Percentiles rank a stretch among this genome's conserved stretches.
phyloP scores from a whole-genome alignment of 2,888 invertebrate species.

The Noctuana brunneofusca region DNA sequence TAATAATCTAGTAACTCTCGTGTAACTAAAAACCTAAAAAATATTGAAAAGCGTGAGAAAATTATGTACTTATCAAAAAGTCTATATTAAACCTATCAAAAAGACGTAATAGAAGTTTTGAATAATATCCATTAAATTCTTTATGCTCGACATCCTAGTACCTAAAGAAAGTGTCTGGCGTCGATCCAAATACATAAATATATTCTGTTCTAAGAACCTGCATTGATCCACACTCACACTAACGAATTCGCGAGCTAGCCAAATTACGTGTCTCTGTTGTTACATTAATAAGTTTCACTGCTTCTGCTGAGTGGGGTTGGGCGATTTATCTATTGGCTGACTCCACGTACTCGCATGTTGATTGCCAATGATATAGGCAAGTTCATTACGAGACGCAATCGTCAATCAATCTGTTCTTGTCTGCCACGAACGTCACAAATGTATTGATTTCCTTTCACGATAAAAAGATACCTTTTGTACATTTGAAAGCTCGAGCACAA shows the following conservation, averaged over 20 bases:
- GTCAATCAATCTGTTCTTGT: constrained; percentile 42
- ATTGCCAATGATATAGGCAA: constrained; percentile 33
- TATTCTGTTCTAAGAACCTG: constrained; percentile 67
- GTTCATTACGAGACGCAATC: constrained; percentile 40
- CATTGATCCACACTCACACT: constrained; percentile 56
- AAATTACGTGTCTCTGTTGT: constrained; percentile 51
- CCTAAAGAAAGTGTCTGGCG: constrained; percentile 67
- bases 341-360: constrained; percentile 35
- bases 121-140: constrained; percentile 2
- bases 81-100: neutral
- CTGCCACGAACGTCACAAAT: constrained; percentile 52
- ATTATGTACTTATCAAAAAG: neutral
- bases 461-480: constrained; percentile 63
- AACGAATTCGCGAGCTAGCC: constrained; percentile 50
- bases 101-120: neutral
- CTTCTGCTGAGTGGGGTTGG: constrained; percentile 45
- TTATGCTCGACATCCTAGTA: constrained; percentile 49
- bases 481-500: constrained; percentile 73
- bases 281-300: constrained; percentile 49
- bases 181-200: constrained; percentile 55
- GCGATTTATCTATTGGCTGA: constrained; percentile 39
- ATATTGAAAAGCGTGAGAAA: neutral
- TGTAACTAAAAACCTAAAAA: too few species aligned
- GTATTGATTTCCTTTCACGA: constrained; percentile 71
- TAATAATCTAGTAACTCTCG: too few species aligned